Percentiles rank a stretch among this genome's conserved stretches.
Evolutionary conservation across 2,797 vertebrate species (phyloP).

Genomic region (Apogon talboti): DNA sequence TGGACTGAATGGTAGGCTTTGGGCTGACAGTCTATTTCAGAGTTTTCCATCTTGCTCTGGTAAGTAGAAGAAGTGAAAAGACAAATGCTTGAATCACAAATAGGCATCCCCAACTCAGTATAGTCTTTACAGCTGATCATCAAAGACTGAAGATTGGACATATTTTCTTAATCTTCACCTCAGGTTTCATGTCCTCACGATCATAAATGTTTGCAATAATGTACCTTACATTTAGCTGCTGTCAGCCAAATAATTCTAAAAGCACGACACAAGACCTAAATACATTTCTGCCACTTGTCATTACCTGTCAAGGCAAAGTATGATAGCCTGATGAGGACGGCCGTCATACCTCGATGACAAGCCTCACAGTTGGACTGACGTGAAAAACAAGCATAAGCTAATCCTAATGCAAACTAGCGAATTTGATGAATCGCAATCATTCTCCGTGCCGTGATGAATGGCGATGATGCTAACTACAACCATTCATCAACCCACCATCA

Average conservation of each 20-base stretch:
- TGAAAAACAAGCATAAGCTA: conserved; percentile 66
- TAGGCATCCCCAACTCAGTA: conserved; percentile 2
- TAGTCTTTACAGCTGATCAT: conserved; percentile 29
- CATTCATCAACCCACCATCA: conserved; percentile 77
- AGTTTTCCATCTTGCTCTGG: conserved; percentile 56
- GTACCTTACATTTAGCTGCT: conserved; percentile 7
- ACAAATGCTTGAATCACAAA: conserved; percentile 40
- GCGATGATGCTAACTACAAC: conserved; percentile 72
- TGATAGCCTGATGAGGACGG: conserved; percentile 46
- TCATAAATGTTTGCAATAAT: conserved; percentile 5
- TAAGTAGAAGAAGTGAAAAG: conserved; percentile 24
- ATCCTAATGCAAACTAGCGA: conserved; percentile 67
- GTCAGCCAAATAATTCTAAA: conserved; percentile 9
- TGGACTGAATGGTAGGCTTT: conserved; percentile 49
- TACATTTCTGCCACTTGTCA: conserved; percentile 43
- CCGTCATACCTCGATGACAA: conserved; percentile 49
- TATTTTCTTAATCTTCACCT: conserved; percentile 3
- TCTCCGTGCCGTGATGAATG: conserved; percentile 65
- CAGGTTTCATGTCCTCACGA: conserved; percentile 15
- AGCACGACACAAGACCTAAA: conserved; percentile 23
- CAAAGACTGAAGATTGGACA: conserved; percentile 13
- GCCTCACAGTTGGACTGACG: conserved; percentile 36
- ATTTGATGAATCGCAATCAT: conserved; percentile 74
- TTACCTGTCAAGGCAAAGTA: conserved; percentile 42
- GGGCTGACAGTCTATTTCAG: conserved; percentile 61